phyloP scores from a whole-genome alignment of 2,113 vertebrate species.

The Vidua macroura region DNA sequence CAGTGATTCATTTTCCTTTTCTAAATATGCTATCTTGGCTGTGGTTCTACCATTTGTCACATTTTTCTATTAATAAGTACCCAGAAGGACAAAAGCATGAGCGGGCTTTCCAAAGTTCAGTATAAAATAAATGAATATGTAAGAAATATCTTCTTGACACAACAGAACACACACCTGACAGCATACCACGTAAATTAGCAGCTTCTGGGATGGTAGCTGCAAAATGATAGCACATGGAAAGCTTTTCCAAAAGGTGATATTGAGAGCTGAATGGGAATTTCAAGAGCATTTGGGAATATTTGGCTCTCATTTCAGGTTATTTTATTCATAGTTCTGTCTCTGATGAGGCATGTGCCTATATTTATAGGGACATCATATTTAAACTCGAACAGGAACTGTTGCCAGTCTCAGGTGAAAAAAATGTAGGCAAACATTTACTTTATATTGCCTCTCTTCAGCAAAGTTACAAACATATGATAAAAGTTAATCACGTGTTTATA shows the following conservation, averaged over 20 bases:
- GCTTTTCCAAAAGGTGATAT: not conserved
- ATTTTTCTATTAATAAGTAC: constrained; percentile 58
- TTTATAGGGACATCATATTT: not conserved
- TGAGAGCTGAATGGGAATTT: not conserved
- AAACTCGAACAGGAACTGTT: not conserved
- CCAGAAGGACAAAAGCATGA: constrained; percentile 63
- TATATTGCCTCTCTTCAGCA: not conserved
- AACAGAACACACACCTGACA: not conserved
- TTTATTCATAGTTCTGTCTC: constrained; percentile 37
- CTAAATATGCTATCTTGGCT: constrained; percentile 56
- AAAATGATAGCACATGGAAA: not conserved
- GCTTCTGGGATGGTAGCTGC: not conserved
- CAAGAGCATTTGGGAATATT: not conserved
- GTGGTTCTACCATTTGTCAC: constrained; percentile 64
- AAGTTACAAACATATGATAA: not conserved
- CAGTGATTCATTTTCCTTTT: constrained; percentile 68
- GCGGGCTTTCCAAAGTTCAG: constrained; percentile 9
- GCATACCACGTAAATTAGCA: not conserved
- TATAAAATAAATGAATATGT: constrained; percentile 31
- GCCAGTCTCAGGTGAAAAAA: not conserved
- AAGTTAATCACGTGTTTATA: not conserved
- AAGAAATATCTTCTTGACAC: constrained; percentile 1
- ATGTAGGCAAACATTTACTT: not conserved
- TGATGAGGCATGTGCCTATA: not conserved
- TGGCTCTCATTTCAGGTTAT: not conserved